A percentile compares a stretch with the other conserved stretches of the same genome.
Evolutionary conservation across 2,113 vertebrate species (phyloP).

Genomic region (Arizona elegans): DNA sequence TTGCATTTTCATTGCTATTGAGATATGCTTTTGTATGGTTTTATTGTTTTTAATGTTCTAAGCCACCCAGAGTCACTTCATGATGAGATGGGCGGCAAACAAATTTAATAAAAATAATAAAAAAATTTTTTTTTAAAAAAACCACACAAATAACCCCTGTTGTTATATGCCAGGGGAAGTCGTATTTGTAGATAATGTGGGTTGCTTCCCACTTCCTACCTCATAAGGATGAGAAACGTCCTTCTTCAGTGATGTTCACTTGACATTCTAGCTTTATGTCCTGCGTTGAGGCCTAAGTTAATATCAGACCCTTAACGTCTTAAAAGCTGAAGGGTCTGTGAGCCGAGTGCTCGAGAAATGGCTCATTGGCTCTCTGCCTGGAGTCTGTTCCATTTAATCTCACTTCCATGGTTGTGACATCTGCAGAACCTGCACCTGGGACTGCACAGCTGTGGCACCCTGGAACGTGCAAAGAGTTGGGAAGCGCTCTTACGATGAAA

Average conservation of each 20-base stretch:
- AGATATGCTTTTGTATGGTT: too few species aligned
- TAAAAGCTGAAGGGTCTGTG: slow-evolving; percentile 10
- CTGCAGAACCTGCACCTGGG: neutral
- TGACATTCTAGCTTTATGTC: slow-evolving; percentile 7
- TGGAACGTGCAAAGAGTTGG: slow-evolving; percentile 18
- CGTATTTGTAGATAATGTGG: neutral
- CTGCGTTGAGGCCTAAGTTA: slow-evolving; percentile 15
- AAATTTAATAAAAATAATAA: too few species aligned
- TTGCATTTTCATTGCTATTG: too few species aligned
- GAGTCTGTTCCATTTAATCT: neutral
- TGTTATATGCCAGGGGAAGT: neutral
- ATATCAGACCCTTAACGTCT: slow-evolving; percentile 3
- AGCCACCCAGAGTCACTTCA: too few species aligned
- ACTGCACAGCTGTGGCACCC: slow-evolving; percentile 13
- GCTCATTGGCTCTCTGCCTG: neutral
- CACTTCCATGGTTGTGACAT: neutral
- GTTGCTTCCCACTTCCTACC: neutral
- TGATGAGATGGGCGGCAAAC: too few species aligned
- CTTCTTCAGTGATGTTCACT: neutral
- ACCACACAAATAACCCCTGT: neutral
- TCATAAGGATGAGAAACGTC: neutral
- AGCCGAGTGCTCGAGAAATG: neutral
- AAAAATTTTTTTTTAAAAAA: too few species aligned
- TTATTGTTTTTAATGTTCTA: too few species aligned
- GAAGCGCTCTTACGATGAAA: slow-evolving; percentile 22